Conservation (phyloP, 2,113 vertebrate genomes). For the Sylvietta virens region DNA sequence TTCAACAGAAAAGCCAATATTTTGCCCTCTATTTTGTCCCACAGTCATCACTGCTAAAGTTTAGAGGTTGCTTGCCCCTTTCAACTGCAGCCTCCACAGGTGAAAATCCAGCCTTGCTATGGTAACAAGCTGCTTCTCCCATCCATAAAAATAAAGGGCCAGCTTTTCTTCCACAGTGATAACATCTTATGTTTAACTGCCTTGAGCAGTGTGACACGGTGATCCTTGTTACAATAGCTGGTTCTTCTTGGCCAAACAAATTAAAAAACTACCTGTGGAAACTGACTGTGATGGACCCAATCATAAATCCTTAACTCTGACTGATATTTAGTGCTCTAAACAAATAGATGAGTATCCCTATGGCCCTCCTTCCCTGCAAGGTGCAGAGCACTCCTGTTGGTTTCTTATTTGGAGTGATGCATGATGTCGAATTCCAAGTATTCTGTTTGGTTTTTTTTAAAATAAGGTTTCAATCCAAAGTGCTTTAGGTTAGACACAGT, state of each 20-base stretch:
- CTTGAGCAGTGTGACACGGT: neutral
- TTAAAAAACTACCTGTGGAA: neutral
- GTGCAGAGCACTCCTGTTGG: neutral
- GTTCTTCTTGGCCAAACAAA: conserved; percentile 13
- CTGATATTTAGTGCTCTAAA: neutral
- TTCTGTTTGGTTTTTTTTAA: neutral
- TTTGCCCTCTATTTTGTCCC: neutral
- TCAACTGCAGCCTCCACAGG: neutral
- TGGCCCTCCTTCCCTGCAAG: neutral
- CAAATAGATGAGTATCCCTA: neutral
- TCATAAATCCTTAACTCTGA: neutral
- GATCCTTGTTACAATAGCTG: conserved; percentile 1
- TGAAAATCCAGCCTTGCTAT: conserved; percentile 16
- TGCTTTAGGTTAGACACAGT: neutral
- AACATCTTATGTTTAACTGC: conserved; percentile 20
- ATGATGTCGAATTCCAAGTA: neutral
- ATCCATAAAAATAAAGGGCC: conserved; percentile 29
- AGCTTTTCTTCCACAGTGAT: conserved; percentile 28
- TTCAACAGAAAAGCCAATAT: neutral
- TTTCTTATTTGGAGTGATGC: neutral
- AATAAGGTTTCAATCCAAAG: neutral
- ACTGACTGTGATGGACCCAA: neutral
- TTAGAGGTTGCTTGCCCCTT: conserved; percentile 27
- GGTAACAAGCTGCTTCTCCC: neutral
- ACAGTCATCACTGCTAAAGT: neutral